These are phyloP conservation scores for Ceyx margarethae DNA, from an alignment of 2,113 vertebrate genomes.

Conservation along the genomic window DNA sequence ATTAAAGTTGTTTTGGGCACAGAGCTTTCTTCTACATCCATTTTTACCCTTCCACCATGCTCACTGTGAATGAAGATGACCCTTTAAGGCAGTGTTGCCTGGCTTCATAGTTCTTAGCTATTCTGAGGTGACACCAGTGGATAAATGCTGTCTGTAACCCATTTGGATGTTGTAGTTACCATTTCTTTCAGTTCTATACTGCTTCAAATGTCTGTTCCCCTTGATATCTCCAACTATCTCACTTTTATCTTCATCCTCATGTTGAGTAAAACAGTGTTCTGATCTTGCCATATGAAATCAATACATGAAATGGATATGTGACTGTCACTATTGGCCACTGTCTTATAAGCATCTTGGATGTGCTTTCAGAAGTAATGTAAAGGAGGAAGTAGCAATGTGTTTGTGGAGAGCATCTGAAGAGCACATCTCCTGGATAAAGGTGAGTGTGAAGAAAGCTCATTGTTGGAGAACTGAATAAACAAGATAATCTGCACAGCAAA, in stretches of 20 bases:
- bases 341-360: background rate
- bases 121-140: background rate
- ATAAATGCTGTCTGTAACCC: background rate
- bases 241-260: background rate
- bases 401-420: background rate
- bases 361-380: background rate
- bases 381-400: background rate
- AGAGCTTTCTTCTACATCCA: background rate
- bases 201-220: conserved; percentile 4
- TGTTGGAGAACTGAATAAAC: background rate
- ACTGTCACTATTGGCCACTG: background rate
- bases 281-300: conserved; percentile 3
- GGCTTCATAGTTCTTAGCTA: background rate
- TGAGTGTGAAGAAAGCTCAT: background rate
- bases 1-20: background rate
- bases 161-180: background rate
- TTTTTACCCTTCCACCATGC: background rate
- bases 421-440: fast-evolving
- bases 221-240: conserved; percentile 20
- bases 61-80: background rate
- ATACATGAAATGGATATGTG: background rate
- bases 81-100: background rate
- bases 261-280: background rate
- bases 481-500: background rate
- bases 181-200: background rate